phyloP scores from a whole-genome alignment of 1,140 invertebrate species.

The Theocolax elegans region DNA sequence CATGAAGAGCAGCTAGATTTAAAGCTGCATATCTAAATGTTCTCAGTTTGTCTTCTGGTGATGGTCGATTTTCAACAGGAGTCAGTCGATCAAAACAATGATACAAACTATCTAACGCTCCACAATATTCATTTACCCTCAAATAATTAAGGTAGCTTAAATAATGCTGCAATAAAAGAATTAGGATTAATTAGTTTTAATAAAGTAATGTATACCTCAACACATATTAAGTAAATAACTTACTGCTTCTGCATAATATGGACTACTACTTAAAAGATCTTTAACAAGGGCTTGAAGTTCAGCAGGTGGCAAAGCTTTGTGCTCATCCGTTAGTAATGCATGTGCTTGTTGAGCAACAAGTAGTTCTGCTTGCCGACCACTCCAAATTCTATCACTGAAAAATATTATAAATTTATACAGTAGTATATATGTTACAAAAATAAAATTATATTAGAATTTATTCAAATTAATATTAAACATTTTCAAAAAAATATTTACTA shows the following conservation, averaged over 20 bases:
- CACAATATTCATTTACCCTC: slow-evolving; percentile 87
- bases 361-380: slow-evolving; percentile 86
- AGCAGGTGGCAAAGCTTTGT: slow-evolving; percentile 79
- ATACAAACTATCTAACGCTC: slow-evolving; percentile 84
- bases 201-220: slow-evolving; percentile 29
- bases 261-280: slow-evolving; percentile 82
- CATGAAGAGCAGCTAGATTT: slow-evolving; percentile 88
- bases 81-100: slow-evolving; percentile 85
- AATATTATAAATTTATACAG: too few species aligned
- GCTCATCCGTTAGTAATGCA: slow-evolving; percentile 82
- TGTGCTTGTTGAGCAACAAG: slow-evolving; percentile 88
- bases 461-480: slow-evolving; percentile 13
- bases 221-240: too few species aligned
- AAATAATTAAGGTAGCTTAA: slow-evolving; percentile 91
- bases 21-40: slow-evolving; percentile 88
- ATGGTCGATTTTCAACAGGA: slow-evolving; percentile 66
- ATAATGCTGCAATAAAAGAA: slow-evolving; percentile 78
- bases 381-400: slow-evolving; percentile 72
- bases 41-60: slow-evolving; percentile 75
- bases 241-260: slow-evolving; percentile 85
- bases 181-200: slow-evolving; percentile 18
- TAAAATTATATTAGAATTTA: slow-evolving; percentile 14
- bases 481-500: not conserved
- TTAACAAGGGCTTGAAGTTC: slow-evolving; percentile 81
- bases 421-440: slow-evolving; percentile 41